These are phyloP conservation scores for Hyposoter dolosus DNA, from an alignment of 2,888 invertebrate genomes.

Conservation along the genomic window DNA sequence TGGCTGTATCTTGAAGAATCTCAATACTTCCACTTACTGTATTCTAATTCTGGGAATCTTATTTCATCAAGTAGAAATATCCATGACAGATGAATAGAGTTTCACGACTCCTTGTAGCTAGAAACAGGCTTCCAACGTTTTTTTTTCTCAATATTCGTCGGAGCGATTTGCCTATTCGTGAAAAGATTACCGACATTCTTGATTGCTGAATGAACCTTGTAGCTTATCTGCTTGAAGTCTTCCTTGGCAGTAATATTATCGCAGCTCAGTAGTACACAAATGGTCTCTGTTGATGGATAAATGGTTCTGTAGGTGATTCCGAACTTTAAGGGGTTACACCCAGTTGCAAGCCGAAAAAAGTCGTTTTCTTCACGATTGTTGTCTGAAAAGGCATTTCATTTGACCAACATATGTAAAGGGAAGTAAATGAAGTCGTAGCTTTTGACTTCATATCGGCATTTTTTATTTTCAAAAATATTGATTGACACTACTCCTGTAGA, in stretches of 20 bases:
- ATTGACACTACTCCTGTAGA: too few species aligned
- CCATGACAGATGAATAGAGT: neutral
- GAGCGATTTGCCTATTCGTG: neutral
- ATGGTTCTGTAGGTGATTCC: neutral
- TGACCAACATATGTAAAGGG: too few species aligned
- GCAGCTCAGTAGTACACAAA: neutral
- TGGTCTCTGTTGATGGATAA: neutral
- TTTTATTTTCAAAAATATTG: too few species aligned
- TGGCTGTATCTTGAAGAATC: neutral
- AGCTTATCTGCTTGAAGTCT: neutral
- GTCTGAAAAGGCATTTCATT: too few species aligned
- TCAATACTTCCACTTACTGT: too few species aligned
- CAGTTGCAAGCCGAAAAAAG: too few species aligned
- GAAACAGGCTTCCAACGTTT: neutral
- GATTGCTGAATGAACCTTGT: neutral
- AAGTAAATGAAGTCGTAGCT: too few species aligned
- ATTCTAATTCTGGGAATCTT: neutral
- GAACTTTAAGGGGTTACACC: neutral
- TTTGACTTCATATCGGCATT: too few species aligned
- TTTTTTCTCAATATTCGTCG: neutral
- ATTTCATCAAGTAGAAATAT: neutral
- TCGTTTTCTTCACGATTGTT: too few species aligned
- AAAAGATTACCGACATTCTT: neutral
- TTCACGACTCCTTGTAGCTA: neutral
- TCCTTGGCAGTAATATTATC: neutral